Conservation (phyloP, 1,140 invertebrate species). For the Aphelinus atriplicis region DNA sequence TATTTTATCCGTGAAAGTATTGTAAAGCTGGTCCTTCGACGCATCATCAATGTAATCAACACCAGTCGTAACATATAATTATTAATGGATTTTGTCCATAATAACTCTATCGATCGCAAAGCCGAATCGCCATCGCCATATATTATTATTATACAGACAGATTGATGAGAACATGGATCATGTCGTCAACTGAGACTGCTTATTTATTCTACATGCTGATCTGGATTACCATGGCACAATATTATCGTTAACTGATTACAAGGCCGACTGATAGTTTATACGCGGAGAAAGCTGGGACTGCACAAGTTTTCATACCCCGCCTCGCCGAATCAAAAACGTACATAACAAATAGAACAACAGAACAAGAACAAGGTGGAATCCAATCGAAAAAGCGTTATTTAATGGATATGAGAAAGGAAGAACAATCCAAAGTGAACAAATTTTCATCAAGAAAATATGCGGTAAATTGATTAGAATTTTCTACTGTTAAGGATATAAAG, state of each 20-base stretch:
- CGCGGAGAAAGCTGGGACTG: conserved; percentile 6
- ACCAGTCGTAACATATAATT: no score
- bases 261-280: not conserved
- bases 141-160: not conserved
- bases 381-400: not conserved
- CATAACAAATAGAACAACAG: not conserved
- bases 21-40: no score
- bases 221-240: not conserved
- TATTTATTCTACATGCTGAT: not conserved
- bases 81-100: no score
- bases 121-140: not conserved
- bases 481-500: conserved; percentile 17
- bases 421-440: not conserved
- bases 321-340: conserved; percentile 9
- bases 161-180: not conserved
- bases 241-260: not conserved
- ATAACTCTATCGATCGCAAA: no score
- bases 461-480: not conserved
- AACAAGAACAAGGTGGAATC: not conserved
- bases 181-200: not conserved
- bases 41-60: no score
- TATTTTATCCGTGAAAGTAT: no score
- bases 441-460: not conserved
- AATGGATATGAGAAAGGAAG: not conserved
- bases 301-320: not conserved